Base-by-base conservation (phyloP, 2,113 vertebrate genomes). In the Willisornis vidua region DNA sequence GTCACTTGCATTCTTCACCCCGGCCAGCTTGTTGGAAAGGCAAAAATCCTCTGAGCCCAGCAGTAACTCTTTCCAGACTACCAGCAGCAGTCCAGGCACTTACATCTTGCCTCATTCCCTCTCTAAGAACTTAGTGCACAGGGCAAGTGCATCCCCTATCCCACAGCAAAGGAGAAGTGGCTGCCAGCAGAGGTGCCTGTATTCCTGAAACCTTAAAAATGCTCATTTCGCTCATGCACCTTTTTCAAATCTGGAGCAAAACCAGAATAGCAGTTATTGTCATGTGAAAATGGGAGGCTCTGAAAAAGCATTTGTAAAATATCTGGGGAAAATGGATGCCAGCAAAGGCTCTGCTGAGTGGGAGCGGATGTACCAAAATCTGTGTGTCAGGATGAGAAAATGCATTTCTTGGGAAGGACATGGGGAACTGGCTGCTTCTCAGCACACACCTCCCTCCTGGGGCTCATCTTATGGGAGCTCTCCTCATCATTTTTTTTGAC, bases 1-100 rank as follows among this genome's bases (percentile, higher is more conserved):
- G 79, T 96, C 97, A 97, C 83, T 96, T 73, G 33, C 92, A 96
- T 97, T 97, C 90, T 95, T 95, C 90, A 92, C 70, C 51, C 70
- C 2, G 0, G 49, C 85, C 3, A 35, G 74, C 39, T 79, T 66
- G 82, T 93, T 96, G 87, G 90, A 93, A 91, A 88, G 82, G 66
- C 73, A 87, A 46, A 78, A 92, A 71, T 58, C 55, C 46, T 58
- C 45, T 0, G 4, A 79, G 61, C 46, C 37, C 3, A 4, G 73
- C 12, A 8, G 88, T 93, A 96, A 95, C 95, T 87, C 94, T 96
- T 96, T 96, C 85, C 77, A 77, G 76, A 85, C 93, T 92, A 33
- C 31, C 87, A 81, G 29, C 59, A 52, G 29, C 7, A 2, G 15
- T 71, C 63, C 49, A 48, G 73, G 59, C 24, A 2, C 15, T 65